Conservation (phyloP, 2,797 vertebrate species). For the Hippocampus kuda region DNA sequence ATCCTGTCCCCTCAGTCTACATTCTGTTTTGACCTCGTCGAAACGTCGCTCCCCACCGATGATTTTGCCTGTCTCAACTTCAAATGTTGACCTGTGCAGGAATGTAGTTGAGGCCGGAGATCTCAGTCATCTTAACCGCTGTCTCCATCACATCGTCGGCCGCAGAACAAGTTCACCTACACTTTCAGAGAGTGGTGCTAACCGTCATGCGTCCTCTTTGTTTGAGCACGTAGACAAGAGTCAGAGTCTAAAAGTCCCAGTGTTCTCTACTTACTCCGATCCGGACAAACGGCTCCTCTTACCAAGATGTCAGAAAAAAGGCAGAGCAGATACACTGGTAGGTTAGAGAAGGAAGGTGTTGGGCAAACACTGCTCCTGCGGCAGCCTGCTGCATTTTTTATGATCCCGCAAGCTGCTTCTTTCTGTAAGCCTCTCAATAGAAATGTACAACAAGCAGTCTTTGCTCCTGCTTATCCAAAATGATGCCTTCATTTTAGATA, state of each 20-base stretch:
- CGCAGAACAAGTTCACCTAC: conserved; percentile 59
- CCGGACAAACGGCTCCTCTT: conserved; percentile 30
- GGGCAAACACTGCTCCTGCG: conserved; percentile 17
- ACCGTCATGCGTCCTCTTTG: conserved; percentile 10
- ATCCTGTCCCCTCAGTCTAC: conserved; percentile 14
- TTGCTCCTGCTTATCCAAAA: conserved; percentile 25
- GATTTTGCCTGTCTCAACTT: conserved; percentile 13
- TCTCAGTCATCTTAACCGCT: conserved; percentile 60
- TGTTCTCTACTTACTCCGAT: conserved; percentile 16
- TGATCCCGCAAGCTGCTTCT: conserved; percentile 26
- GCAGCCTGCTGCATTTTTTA: conserved; percentile 11
- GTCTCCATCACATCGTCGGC: conserved; percentile 60
- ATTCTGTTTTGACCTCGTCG: conserved; percentile 15
- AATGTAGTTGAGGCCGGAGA: conserved; percentile 43
- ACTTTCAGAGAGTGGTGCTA: conserved; percentile 31
- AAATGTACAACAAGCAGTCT: conserved; percentile 10
- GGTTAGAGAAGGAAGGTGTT: conserved; percentile 41
- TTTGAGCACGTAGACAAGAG: conserved; percentile 27
- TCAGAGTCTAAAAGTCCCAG: conserved; percentile 30
- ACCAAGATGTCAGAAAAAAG: conserved; percentile 27
- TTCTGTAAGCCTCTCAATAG: conserved; percentile 3
- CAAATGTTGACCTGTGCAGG: conserved; percentile 13
- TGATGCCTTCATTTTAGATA: conserved; percentile 6
- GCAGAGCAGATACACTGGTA: conserved; percentile 52
- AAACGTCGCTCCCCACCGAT: conserved; percentile 11